phyloP scores from a whole-genome alignment of 92 coral and sea anemone species.

The Zoanthus sansibaricus region DNA sequence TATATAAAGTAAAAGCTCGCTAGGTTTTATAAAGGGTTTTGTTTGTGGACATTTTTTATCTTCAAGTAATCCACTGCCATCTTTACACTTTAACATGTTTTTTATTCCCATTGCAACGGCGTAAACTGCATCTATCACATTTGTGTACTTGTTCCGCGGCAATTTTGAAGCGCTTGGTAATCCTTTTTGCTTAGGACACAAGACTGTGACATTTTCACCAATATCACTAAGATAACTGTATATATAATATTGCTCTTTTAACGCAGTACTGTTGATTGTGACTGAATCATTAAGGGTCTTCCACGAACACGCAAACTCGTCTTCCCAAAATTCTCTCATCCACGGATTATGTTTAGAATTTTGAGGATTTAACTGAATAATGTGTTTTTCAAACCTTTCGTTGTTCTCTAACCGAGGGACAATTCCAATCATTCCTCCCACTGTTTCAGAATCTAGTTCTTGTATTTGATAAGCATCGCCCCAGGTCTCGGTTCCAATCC shows the following conservation, averaged over 20 bases:
- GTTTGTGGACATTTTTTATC: slow-evolving; percentile 59
- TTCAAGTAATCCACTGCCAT: slow-evolving; percentile 54
- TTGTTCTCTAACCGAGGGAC: slow-evolving; percentile 79
- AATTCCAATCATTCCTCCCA: slow-evolving; percentile 94
- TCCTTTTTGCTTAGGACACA: slow-evolving; percentile 66
- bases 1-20: slow-evolving; percentile 69
- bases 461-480: slow-evolving; percentile 85
- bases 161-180: slow-evolving; percentile 71
- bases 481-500: slow-evolving; percentile 99
- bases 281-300: neutral
- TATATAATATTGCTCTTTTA: slow-evolving; percentile 12
- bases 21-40: slow-evolving; percentile 54
- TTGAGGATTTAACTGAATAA: slow-evolving; percentile 67
- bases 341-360: slow-evolving; percentile 82
- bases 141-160: slow-evolving; percentile 94
- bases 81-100: slow-evolving; percentile 59
- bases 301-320: slow-evolving; percentile 55
- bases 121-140: slow-evolving; percentile 97
- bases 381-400: slow-evolving; percentile 69
- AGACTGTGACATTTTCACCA: slow-evolving; percentile 65
- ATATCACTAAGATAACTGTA: neutral
- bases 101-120: slow-evolving; percentile 80
- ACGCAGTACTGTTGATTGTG: neutral
- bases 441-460: slow-evolving; percentile 62
- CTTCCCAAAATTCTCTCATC: slow-evolving; percentile 88